Percentiles rank a stretch among this genome's conserved stretches.
Conservation (phyloP, 2,797 vertebrate genomes). For the Lycodopsis pacificus region DNA sequence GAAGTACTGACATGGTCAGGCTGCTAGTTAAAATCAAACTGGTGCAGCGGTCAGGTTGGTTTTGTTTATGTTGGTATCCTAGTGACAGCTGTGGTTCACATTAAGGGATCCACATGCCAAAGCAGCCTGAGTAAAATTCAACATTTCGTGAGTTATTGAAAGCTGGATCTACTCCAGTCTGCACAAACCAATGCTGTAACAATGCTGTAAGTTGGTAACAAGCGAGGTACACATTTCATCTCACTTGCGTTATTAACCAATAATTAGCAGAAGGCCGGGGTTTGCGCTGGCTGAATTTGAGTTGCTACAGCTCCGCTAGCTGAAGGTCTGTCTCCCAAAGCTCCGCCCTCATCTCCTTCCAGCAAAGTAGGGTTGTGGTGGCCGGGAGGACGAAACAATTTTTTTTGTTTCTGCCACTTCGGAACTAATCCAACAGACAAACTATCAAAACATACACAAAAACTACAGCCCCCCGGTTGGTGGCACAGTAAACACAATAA, state of each 20-base stretch:
- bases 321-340: no score
- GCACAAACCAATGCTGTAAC: not conserved
- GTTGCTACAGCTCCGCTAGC: no score
- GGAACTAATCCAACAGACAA: no score
- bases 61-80: not conserved
- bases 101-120: not conserved
- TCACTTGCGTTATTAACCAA: not conserved
- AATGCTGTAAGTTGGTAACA: not conserved
- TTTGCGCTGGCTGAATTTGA: no score
- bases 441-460: no score
- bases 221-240: not conserved
- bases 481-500: no score
- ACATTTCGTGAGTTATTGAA: conserved; percentile 1
- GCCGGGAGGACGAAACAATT: no score
- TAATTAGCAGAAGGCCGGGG: not conserved
- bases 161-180: not conserved
- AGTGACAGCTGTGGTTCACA: not conserved
- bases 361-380: no score
- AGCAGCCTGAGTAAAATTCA: conserved; percentile 19
- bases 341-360: no score
- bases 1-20: not conserved
- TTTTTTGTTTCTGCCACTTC: no score
- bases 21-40: conserved; percentile 16
- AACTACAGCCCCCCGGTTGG: no score
- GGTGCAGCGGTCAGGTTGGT: not conserved